Base-by-base conservation (phyloP, 92 coral and sea anemone genomes). In the Paragorgia papillata region DNA sequence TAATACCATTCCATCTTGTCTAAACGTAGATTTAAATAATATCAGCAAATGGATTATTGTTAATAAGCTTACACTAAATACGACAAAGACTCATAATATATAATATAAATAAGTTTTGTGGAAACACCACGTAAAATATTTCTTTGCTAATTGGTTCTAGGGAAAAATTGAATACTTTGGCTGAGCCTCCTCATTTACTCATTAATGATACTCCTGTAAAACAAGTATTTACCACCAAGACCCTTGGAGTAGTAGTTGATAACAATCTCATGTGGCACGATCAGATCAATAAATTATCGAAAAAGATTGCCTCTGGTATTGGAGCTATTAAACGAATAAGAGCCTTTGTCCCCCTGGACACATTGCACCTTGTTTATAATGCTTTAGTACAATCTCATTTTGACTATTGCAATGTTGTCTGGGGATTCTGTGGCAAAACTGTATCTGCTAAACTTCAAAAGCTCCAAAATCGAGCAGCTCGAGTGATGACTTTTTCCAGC, bases 11-110 rank as follows among this genome's bases (percentile, higher is more conserved):
- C 34, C 39, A 56, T 53, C 24, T 39, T 27, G 41, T n/a, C 49
- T 77, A 48, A 77, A 77, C 33, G 40, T n/a, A 40, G 82, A 77
- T 35, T 53, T 77, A 44, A 48, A 32, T 34, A 43, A 32, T 27
- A 33, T 77, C 9, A 62, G 62, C 46, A 53, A 44, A 33, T 76
- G 82, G 82, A 41, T 78, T 34, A 79, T 53, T 41, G 78, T 55
- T n/a, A 67, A 79, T 17, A 56, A 79, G 66, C 75, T 65, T 46
- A 76, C 81, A 21, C 32, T n/a, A n/a, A 75, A 75, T 58, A 8
- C 37, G 69, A 58, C 70, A 1, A 75, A 75, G 41, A 58, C 81
- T 2, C 51, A 59, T 4, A 4, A 37, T 37, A 5, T 37, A 12
- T n/a, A n/a, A n/a, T n/a, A n/a, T n/a, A n/a, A n/a, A n/a, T n/a